phyloP scores from a whole-genome alignment of 2,888 invertebrate species.

The Syrphus vitripennis region DNA sequence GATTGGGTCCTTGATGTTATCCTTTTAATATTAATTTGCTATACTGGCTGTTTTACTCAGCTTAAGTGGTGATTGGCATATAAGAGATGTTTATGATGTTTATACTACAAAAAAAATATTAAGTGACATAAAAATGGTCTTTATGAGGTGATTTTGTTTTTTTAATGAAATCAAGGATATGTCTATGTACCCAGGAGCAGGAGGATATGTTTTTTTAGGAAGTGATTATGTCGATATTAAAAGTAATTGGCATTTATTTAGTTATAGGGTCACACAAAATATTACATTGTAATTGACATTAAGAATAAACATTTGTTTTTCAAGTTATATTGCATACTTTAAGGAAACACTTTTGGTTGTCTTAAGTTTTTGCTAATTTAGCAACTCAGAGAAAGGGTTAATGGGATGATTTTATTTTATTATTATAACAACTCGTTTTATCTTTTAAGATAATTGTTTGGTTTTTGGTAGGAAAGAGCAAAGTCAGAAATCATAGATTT shows the following conservation, averaged over 20 bases:
- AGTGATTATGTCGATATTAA: neutral
- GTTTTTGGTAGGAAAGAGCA: too few species aligned
- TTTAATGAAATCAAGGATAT: neutral
- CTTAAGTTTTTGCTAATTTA: too few species aligned
- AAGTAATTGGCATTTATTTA: neutral
- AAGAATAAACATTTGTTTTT: neutral
- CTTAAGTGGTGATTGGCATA: slow-evolving; percentile 58
- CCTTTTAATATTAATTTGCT: slow-evolving; percentile 57
- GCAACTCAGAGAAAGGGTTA: too few species aligned
- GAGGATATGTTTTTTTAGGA: neutral
- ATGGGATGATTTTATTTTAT: too few species aligned
- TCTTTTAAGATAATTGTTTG: too few species aligned
- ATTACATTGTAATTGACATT: neutral
- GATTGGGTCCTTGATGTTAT: slow-evolving; percentile 63
- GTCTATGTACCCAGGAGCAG: neutral
- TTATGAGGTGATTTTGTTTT: neutral
- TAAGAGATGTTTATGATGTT: slow-evolving; percentile 55
- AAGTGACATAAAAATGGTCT: slow-evolving; percentile 40
- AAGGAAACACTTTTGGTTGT: too few species aligned
- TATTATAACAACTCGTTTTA: too few species aligned
- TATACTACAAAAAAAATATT: slow-evolving; percentile 18
- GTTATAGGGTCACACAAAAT: neutral
- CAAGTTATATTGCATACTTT: neutral
- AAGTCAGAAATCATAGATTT: too few species aligned
- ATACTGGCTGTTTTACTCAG: neutral